Base-by-base conservation (phyloP, 1,140 invertebrate genomes). In the Condylostylus longicornis region DNA sequence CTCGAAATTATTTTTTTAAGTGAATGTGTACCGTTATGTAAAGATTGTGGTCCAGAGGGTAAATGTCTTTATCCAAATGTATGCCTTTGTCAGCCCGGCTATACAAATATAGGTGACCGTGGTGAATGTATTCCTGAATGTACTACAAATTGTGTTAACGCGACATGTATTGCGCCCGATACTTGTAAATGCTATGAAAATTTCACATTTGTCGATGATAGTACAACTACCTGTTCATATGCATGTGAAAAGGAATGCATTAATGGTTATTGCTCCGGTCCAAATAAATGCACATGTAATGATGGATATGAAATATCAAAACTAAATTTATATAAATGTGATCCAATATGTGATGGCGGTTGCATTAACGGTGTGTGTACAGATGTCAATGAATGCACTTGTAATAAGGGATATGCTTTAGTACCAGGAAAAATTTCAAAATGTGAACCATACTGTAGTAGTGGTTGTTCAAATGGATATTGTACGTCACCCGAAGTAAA, bases 261-360 rank as follows among this genome's bases (percentile, higher is more conserved):
- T n/a, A 70, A 75, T 43, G 73, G 72, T 2, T 54, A 69, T 4
- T 77, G 74, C 41, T 67, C 66, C 3, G 63, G 50, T 3, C 70
- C 71, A 3, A 63, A 71, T 43, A 53, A 66, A 29, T 73, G 71
- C 40, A 53, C 56, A 8, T 75, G 71, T 35, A 57, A 65, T 5
- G 19, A 14, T 0, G 56, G 56, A 10, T 48, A 54, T 15, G 38
- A 39, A n/a, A 20, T 37, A 3, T 41, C 43, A 0, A 14, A 45
- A 17, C 45, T 41, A 33, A 17, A 44, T 43, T 1, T 40, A 30
- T 14, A 35, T 22, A 40, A 39, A 10, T 58, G 55, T 39, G 54
- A 53, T 8, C 55, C 55, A 0, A 10, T 54, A 9, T 58, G 55
- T 33, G 45, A 30, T 7, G 45, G 42, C 18, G 53, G 48, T 18